These are phyloP conservation scores for Metopolophium dirhodum DNA, from an alignment of 1,140 invertebrate species.

Conservation along the genomic window DNA sequence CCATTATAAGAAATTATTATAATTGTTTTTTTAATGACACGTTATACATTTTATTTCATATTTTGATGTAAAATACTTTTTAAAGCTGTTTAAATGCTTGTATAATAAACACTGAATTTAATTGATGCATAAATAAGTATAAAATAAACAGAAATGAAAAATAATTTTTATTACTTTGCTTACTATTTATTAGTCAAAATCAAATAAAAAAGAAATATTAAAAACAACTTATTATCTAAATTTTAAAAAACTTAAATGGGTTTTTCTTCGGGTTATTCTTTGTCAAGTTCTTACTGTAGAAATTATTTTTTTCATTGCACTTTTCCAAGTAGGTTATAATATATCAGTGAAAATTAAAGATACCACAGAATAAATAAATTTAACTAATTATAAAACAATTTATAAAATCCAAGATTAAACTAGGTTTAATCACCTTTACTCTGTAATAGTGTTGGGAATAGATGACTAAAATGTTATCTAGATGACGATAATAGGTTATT, in stretches of 20 bases:
- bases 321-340: not conserved
- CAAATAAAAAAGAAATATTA: not conserved
- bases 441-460: too few species aligned
- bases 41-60: not conserved
- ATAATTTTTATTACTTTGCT: not conserved
- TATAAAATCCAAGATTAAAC: too few species aligned
- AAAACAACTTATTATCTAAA: not conserved
- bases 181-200: not conserved
- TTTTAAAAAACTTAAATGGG: not conserved
- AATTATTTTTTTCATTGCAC: not conserved
- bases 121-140: not conserved
- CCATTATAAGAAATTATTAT: not conserved
- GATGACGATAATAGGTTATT: too few species aligned
- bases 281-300: not conserved
- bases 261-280: not conserved
- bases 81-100: not conserved
- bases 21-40: too few species aligned
- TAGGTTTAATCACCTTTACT: too few species aligned
- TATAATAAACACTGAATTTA: not conserved
- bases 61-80: not conserved
- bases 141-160: not conserved
- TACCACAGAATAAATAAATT: not conserved
- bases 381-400: too few species aligned
- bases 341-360: not conserved
- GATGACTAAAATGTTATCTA: too few species aligned